Conservation (phyloP, 2,888 invertebrate genomes). For the Orgyia antiqua region DNA sequence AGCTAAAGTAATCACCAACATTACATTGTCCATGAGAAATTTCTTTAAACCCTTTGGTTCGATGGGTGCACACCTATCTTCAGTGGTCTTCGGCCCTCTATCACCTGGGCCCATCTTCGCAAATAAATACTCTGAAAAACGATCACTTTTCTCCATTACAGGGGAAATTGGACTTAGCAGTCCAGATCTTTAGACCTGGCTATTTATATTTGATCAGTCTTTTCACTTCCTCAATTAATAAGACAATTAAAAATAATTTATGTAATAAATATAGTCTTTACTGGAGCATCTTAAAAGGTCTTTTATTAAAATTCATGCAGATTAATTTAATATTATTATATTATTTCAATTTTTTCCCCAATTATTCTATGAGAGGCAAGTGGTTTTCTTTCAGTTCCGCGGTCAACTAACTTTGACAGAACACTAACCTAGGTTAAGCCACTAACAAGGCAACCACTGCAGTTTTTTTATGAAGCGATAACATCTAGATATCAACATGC, state of each 20-base stretch:
- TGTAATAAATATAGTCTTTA: neutral
- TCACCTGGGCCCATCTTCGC: constrained; percentile 87
- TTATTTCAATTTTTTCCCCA: neutral
- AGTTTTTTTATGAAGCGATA: neutral
- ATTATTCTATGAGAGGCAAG: neutral
- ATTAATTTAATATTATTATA: neutral
- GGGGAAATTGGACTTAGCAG: constrained; percentile 34
- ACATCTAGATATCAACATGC: neutral
- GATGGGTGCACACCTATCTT: constrained; percentile 79
- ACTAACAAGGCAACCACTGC: constrained; percentile 3
- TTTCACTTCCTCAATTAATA: constrained; percentile 9
- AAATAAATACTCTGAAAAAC: constrained; percentile 88
- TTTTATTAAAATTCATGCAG: too few species aligned
- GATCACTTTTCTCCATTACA: constrained; percentile 81
- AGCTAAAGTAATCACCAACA: constrained; percentile 87
- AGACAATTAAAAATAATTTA: constrained; percentile 1
- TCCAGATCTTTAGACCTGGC: constrained; percentile 42
- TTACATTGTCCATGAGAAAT: constrained; percentile 86
- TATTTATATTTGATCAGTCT: constrained; percentile 8
- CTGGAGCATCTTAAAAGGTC: neutral
- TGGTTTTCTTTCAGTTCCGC: constrained; percentile 7
- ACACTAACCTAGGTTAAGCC: constrained; percentile 23
- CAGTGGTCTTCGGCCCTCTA: constrained; percentile 79
- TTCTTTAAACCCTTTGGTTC: constrained; percentile 82
- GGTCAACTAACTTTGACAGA: constrained; percentile 14